Evolutionary conservation across 2,888 invertebrate genomes (phyloP), one percentile per base, ranked within the genome.

Genomic region (Drosophila phalerata): DNA sequence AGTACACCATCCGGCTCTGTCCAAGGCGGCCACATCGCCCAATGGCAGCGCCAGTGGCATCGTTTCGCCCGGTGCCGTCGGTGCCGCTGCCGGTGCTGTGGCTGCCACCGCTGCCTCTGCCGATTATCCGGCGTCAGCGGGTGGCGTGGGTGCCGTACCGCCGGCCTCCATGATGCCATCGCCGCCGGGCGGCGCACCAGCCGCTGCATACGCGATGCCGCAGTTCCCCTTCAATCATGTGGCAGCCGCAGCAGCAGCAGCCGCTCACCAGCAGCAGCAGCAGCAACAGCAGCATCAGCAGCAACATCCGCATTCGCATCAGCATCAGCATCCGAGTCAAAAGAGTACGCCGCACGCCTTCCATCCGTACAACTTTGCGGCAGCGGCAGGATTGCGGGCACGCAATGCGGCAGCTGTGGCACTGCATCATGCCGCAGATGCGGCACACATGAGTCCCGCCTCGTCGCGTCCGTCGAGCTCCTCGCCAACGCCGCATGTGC

Each of bases 331-430:
- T 10, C 80, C 73, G 15, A 71, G 38, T 17, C 80, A 85, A 13
- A 86, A 88, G 49, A 67, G 88, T 19, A 70, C 94, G 45, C 80
- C 91, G 0, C 94, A 94, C 70, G 94, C 94, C 37, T 93, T 94
- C 51, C 94, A 92, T 80, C 94, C 94, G n/a, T 95, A 94, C 77
- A 94, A 94, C 49, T 93, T 94, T 22, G 90, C 94, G 34, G 79
- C 86, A 0, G 89, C 91, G 11, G 91, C 90, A 1, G 89, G 88
- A 0, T 51, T 93, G 40, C 82, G 92, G 19, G 86, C 88, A 2
- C 88, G 91, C 25, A 90, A 88, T 40, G 88, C 86, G 51, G 88
- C 83, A 6, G 82, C 85, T 13, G 85, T 58, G 17, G 82, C 52
- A 79, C 78, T 76, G 82, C 84, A 69, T 73, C 86, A 82, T 13